These are phyloP conservation scores for Lampropteryx suffumata DNA, from an alignment of 2,888 invertebrate genomes.

Conservation along the genomic window DNA sequence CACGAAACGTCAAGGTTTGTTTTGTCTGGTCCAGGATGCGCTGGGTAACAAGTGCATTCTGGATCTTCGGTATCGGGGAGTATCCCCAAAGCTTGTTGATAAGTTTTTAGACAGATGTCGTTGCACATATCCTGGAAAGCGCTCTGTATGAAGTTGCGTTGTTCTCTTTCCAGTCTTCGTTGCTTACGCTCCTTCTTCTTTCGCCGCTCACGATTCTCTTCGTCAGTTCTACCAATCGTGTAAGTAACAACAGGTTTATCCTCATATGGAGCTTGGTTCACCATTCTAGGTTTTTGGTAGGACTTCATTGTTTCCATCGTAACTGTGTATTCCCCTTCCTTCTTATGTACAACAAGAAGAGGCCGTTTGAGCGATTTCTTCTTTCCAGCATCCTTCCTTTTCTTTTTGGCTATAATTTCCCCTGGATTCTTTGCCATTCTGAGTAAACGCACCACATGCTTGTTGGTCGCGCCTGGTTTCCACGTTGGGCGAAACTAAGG, in stretches of 20 bases:
- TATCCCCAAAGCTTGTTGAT: constrained; percentile 71
- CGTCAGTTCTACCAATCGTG: constrained; percentile 70
- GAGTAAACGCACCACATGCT: constrained; percentile 64
- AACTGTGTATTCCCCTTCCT: constrained; percentile 69
- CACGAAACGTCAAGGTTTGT: constrained; percentile 61
- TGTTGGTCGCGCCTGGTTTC: constrained; percentile 73
- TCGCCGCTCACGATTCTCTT: constrained; percentile 64
- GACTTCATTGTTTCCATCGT: constrained; percentile 75
- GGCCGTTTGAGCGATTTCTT: constrained; percentile 66
- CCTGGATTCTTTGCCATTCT: constrained; percentile 67
- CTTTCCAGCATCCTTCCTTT: constrained; percentile 52
- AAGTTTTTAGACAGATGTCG: constrained; percentile 73
- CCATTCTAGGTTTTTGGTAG: constrained; percentile 56
- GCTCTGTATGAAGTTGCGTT: constrained; percentile 68
- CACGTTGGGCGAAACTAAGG: constrained; percentile 71
- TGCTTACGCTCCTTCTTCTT: constrained; percentile 64
- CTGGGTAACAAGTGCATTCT: constrained; percentile 63
- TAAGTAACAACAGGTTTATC: constrained; percentile 67
- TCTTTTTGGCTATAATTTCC: constrained; percentile 59
- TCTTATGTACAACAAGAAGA: constrained; percentile 65
- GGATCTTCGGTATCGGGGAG: constrained; percentile 65
- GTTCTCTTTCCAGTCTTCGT: constrained; percentile 64
- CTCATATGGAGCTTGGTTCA: constrained; percentile 72
- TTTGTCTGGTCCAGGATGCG: constrained; percentile 50
- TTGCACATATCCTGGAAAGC: constrained; percentile 70